Evolutionary conservation across 2,113 vertebrate genomes (phyloP), one percentile per base, ranked within the genome.

Genomic region (Corapipo altera): DNA sequence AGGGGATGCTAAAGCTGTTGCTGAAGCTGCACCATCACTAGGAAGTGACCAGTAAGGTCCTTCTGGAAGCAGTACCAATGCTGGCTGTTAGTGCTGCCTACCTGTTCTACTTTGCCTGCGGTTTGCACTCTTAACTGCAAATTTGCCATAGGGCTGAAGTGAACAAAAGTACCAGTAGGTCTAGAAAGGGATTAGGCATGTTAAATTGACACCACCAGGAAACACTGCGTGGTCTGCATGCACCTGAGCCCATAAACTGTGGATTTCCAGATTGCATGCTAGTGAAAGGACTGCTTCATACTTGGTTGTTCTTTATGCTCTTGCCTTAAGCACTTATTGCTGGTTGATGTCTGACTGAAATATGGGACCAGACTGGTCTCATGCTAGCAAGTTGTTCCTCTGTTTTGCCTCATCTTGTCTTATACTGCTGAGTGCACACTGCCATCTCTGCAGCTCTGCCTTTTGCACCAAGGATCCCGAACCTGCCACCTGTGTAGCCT

Each of bases 381-480:
- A 12, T 23, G 13, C 17, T 58, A 24, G 8, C 0, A 2, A 79
- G 15, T 32, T 67, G 16, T 24, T 88, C 15, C 15, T 72, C 37
- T 78, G 24, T 49, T 89, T 55, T 55, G 15, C 24, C 44, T 61
- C 46, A 15, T 52, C 37, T 51, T 32, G 13, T 33, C 18, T 48
- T 46, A 22, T 27, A 3, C 32, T 59, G 27, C 43, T 49, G 39
- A 37, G 7, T 15, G 39, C 26, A n/a, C 0, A 2, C 35, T 85
- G 14, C 26, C 12, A 8, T 16, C 33, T 61, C 51, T 48, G 71
- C 39, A 72, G n/a, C 58, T 79, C 66, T 86, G 58, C 62, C 30
- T 82, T 74, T 35, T 67, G 39, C 35, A 48, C 24, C 0, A 0
- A 51, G 49, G 39, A 65, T 57, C 69, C 39, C 0, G 0, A 57